phyloP scores from a whole-genome alignment of 2,113 vertebrate genomes.

The Taxidea taxus region DNA sequence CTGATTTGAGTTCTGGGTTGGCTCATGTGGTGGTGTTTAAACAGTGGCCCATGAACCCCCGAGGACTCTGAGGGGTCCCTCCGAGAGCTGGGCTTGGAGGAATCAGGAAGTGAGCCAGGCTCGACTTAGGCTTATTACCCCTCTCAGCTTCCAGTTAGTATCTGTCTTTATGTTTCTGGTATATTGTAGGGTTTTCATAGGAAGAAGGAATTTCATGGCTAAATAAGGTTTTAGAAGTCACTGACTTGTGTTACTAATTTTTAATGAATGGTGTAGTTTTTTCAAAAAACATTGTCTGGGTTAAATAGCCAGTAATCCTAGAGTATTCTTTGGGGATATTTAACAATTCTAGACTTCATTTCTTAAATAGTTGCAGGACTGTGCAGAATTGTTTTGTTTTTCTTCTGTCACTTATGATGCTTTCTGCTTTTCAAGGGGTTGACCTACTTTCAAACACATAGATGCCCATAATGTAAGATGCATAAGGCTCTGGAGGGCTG shows the following conservation, averaged over 20 bases:
- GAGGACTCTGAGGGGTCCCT: background rate
- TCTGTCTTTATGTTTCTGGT: background rate
- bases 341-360: background rate
- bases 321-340: background rate
- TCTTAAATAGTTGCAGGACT: background rate
- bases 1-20: background rate
- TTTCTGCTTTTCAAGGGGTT: background rate
- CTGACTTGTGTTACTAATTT: background rate
- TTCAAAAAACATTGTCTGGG: background rate
- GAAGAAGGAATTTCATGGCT: background rate
- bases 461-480: background rate
- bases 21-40: background rate
- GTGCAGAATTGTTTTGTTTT: background rate
- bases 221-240: background rate
- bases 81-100: rapidly evolving
- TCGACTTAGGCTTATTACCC: background rate
- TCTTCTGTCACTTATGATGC: background rate
- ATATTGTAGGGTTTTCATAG: background rate
- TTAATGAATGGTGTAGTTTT: background rate
- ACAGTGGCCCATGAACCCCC: background rate
- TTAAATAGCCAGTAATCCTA: background rate
- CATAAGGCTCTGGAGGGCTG: background rate
- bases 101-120: no score
- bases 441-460: background rate
- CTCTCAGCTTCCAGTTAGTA: background rate